phyloP scores from a whole-genome alignment of 2,888 invertebrate genomes.

The Rutpela maculata region DNA sequence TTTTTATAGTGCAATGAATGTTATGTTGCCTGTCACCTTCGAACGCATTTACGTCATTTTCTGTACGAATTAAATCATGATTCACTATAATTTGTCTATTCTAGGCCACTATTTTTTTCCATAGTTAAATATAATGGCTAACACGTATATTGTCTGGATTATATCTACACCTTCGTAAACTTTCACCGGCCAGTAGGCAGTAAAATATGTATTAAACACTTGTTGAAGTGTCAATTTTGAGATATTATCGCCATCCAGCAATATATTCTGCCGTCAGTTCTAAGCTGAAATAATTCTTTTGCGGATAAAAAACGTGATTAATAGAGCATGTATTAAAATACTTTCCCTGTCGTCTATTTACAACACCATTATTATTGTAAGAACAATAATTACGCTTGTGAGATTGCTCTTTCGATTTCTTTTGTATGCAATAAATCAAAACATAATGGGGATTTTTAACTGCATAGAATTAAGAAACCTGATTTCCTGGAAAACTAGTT shows the following conservation, averaged over 20 bases:
- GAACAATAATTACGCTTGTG: not conserved
- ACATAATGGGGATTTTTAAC: not conserved
- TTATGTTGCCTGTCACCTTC: too few species aligned
- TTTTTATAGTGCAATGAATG: too few species aligned
- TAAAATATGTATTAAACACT: not conserved
- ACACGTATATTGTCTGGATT: not conserved
- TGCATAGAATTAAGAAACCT: not conserved
- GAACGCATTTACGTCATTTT: too few species aligned
- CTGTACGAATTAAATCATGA: too few species aligned
- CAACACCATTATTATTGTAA: conserved; percentile 10
- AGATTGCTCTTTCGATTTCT: conserved; percentile 13
- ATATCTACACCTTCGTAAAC: not conserved
- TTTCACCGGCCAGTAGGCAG: conserved; percentile 11
- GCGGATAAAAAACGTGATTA: conserved; percentile 18
- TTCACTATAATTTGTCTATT: too few species aligned
- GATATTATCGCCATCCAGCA: not conserved
- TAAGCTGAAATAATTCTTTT: not conserved
- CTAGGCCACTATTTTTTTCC: too few species aligned
- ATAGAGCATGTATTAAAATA: conserved; percentile 26
- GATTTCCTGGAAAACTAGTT: too few species aligned
- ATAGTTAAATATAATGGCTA: not conserved
- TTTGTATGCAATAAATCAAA: conserved; percentile 9
- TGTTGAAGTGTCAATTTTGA: conserved; percentile 21
- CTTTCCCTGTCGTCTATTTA: conserved; percentile 35
- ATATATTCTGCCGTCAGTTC: conserved; percentile 1